phyloP scores from a whole-genome alignment of 1,140 invertebrate genomes.

The Apis laboriosa region DNA sequence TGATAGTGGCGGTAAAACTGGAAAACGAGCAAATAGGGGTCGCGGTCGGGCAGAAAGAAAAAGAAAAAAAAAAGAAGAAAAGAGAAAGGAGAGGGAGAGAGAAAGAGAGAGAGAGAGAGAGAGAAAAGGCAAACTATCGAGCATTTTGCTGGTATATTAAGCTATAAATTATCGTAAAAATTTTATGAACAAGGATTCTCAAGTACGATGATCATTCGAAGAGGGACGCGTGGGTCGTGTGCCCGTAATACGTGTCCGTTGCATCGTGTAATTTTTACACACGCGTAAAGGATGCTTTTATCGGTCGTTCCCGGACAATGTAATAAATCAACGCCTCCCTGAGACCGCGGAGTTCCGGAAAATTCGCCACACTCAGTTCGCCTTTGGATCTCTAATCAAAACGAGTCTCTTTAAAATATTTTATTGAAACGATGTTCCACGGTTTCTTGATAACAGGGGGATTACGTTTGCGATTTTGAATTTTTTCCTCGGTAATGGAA shows the following conservation, averaged over 20 bases:
- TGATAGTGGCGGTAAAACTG: background rate
- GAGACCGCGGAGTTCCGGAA: constrained; percentile 17
- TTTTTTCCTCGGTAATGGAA: too few relatives aligned
- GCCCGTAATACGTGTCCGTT: constrained; percentile 39
- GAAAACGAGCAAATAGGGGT: background rate
- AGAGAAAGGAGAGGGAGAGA: background rate
- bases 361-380: background rate
- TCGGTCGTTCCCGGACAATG: constrained; percentile 24
- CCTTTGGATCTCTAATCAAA: constrained; percentile 18
- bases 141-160: constrained; percentile 30
- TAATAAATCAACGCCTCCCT: constrained; percentile 43
- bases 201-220: constrained; percentile 26
- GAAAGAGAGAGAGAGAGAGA: too few relatives aligned
- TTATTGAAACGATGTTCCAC: background rate
- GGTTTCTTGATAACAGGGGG: too few relatives aligned
- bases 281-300: constrained; percentile 47
- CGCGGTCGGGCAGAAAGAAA: background rate
- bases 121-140: constrained; percentile 1
- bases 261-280: constrained; percentile 34
- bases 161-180: constrained; percentile 46
- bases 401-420: background rate
- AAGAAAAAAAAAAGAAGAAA: background rate
- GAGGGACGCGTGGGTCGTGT: constrained; percentile 40
- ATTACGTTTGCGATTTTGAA: too few relatives aligned
- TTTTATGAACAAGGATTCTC: constrained; percentile 33